Percentiles rank a stretch among this genome's conserved stretches.
phyloP scores from a whole-genome alignment of 2,888 invertebrate genomes.

The Capitulum mitella region DNA sequence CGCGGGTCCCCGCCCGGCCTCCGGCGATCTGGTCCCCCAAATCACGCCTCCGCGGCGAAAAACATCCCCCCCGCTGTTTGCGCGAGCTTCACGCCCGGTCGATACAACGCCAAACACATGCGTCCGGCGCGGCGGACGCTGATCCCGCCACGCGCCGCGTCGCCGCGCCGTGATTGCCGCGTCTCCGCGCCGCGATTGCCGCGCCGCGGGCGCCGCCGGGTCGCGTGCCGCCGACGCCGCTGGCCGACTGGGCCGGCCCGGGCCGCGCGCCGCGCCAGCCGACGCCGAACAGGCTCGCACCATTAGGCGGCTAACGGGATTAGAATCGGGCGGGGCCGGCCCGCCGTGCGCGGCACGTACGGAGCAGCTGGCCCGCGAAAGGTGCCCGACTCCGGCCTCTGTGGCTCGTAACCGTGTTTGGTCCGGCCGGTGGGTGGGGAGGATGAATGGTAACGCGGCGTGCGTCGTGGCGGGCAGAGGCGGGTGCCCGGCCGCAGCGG shows the following conservation, averaged over 20 bases:
- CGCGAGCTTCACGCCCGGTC: neutral
- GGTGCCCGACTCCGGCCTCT: too few species aligned
- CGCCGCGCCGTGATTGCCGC: neutral
- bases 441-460: too few species aligned
- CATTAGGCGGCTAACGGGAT: constrained; percentile 7
- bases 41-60: too few species aligned
- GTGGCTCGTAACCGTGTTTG: too few species aligned
- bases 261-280: neutral
- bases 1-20: too few species aligned
- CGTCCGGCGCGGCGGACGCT: neutral
- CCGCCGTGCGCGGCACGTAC: too few species aligned
- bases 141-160: neutral
- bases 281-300: neutral
- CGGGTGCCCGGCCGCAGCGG: too few species aligned
- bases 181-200: neutral
- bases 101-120: neutral
- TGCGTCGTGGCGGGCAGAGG: too few species aligned
- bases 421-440: too few species aligned
- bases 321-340: neutral
- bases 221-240: neutral
- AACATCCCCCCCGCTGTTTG: neutral
- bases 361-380: too few species aligned
- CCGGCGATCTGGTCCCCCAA: neutral
- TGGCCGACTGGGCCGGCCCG: neutral
- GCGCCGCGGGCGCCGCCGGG: neutral